Conservation (phyloP, 2,113 vertebrate genomes). For the Gymnarchus niloticus region DNA sequence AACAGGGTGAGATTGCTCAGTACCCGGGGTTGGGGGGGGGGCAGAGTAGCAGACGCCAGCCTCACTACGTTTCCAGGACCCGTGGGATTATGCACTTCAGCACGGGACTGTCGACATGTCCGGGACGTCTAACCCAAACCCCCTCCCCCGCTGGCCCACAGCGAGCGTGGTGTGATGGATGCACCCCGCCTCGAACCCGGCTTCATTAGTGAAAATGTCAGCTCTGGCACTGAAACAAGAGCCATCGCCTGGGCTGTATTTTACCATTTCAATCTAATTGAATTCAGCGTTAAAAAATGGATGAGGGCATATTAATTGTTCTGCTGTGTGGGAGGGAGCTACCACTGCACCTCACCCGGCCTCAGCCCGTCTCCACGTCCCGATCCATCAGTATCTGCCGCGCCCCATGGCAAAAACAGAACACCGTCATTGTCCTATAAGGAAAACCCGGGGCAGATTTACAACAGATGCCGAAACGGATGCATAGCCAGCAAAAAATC, state of each 20-base stretch:
- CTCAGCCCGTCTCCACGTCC: conserved; percentile 24
- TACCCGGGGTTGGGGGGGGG: too few relatives aligned
- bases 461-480: conserved; percentile 32
- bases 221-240: conserved; percentile 39
- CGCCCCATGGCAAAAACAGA: conserved; percentile 33
- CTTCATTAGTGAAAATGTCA: conserved; percentile 55
- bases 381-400: conserved; percentile 8
- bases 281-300: conserved; percentile 50
- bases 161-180: conserved; percentile 41
- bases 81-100: too few relatives aligned
- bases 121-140: not conserved
- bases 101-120: not conserved
- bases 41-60: too few relatives aligned
- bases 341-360: conserved; percentile 10
- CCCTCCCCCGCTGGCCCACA: not conserved
- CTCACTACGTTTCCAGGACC: too few relatives aligned
- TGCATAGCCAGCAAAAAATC: conserved; percentile 23
- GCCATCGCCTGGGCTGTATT: conserved; percentile 38
- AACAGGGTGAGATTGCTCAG: not conserved
- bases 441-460: conserved; percentile 32
- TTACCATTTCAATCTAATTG: conserved; percentile 48
- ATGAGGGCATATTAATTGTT: conserved; percentile 53
- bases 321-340: conserved; percentile 28
- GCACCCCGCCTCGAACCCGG: conserved; percentile 33
- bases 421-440: not conserved